Conservation (phyloP, 2,888 invertebrate species). For the Prenolepis imparis region DNA sequence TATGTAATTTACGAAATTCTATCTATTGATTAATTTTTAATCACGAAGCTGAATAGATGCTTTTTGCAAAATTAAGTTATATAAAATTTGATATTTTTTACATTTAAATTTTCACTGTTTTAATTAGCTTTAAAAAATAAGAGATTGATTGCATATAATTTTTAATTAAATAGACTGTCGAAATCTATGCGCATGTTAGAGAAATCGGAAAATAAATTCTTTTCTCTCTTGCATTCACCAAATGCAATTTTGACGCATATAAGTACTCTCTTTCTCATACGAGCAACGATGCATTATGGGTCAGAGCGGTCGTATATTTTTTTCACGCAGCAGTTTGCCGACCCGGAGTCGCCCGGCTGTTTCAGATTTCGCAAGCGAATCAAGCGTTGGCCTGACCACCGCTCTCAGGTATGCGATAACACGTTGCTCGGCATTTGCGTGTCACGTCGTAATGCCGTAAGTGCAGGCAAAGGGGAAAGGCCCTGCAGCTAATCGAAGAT, state of each 20-base stretch:
- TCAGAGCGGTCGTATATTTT: constrained; percentile 69
- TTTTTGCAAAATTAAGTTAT: neutral
- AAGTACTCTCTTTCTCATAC: neutral
- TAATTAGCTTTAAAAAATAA: neutral
- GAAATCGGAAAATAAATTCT: neutral
- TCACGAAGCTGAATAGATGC: neutral
- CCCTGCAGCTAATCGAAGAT: constrained; percentile 69
- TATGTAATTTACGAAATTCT: neutral
- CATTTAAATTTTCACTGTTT: neutral
- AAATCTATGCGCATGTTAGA: neutral
- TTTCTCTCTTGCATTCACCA: neutral
- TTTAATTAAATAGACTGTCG: neutral
- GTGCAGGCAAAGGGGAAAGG: constrained; percentile 61
- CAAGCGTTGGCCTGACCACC: constrained; percentile 60
- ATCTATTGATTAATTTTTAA: neutral
- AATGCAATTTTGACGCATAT: neutral
- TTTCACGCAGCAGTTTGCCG: constrained; percentile 56
- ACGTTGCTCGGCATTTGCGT: constrained; percentile 72
- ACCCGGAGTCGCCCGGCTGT: constrained; percentile 63
- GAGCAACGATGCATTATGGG: constrained; percentile 55
- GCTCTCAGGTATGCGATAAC: constrained; percentile 67
- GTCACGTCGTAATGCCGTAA: constrained; percentile 68
- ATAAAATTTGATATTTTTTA: neutral
- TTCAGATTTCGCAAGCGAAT: constrained; percentile 75
- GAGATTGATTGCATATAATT: neutral